Evolutionary conservation across 2,888 invertebrate genomes (phyloP), one percentile per base, ranked within the genome.

Genomic region (Drosophila anomalata): DNA sequence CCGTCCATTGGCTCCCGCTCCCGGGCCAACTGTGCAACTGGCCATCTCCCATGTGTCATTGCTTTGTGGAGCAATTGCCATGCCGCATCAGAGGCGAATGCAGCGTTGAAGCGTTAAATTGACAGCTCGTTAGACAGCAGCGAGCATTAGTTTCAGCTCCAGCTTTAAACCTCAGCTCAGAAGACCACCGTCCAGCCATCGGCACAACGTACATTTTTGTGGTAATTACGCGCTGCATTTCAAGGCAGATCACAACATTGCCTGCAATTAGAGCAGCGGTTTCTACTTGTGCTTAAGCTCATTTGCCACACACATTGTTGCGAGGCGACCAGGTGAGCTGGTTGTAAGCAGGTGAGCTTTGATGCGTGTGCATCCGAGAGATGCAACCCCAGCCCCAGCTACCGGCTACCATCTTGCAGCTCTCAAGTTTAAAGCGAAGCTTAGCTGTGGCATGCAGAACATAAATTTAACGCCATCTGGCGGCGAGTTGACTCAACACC

Each of bases 41-140:
- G 48, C 46, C 77, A 73, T 61, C 73, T 68, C 60, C 62, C 78
- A 76, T 80, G 78, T 82, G 81, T 82, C 81, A 84, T 76, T 82
- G 69, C 58, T 80, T 86, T 81, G 68, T 87, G 53, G 87, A 88
- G 89, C 87, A 87, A 88, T 86, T 88, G 77, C 77, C 72, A 86
- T 78, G 83, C 60, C 59, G 72, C 76, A 80, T 83, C 82, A 77
- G 58, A 70, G 54, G 51, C 74, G 66, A 86, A 83, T 80, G 74
- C 80, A 76, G 75, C 86, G 86, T 82, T 83, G 88, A 87, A 87
- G 85, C 87, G 85, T 87, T 88, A 81, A 85, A 88, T 88, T 87
- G 84, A 88, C 87, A 84, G 88, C 88, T 85, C 84, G 85, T 87
- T 87, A 84, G 87, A 74, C 75, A 70, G 74, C 84, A 81, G 79